These are phyloP conservation scores for Poeciliopsis retropinna DNA, from an alignment of 2,113 vertebrate genomes.

Conservation along the genomic window DNA sequence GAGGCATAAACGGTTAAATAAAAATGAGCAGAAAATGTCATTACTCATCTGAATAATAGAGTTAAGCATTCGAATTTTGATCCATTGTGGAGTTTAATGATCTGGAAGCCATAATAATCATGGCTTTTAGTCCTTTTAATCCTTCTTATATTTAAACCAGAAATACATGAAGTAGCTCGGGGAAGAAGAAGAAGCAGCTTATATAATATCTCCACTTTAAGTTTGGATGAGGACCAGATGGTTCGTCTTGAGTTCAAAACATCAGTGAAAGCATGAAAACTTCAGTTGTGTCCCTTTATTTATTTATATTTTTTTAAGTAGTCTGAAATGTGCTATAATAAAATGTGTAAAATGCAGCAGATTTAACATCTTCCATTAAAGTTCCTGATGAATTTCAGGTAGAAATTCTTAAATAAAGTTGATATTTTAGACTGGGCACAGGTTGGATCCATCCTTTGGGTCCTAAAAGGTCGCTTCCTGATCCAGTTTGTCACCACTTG, in stretches of 20 bases:
- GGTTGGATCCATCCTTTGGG: not conserved
- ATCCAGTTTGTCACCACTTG: not conserved
- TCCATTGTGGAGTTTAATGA: too few relatives aligned
- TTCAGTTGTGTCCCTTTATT: not conserved
- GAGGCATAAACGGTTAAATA: too few relatives aligned
- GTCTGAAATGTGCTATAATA: not conserved
- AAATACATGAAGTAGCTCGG: not conserved
- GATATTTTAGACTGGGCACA: not conserved
- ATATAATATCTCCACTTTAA: not conserved
- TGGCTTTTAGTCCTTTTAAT: not conserved
- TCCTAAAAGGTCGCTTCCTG: too few relatives aligned
- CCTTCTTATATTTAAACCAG: not conserved
- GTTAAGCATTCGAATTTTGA: too few relatives aligned
- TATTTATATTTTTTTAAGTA: not conserved
- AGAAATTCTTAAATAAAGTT: not conserved
- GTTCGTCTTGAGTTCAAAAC: not conserved
- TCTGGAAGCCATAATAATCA: too few relatives aligned
- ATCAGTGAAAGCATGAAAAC: not conserved
- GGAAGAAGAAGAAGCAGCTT: not conserved
- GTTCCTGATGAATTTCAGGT: too few relatives aligned
- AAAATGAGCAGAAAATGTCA: too few relatives aligned
- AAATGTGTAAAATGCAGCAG: not conserved
- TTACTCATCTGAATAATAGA: too few relatives aligned
- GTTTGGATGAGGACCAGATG: not conserved
- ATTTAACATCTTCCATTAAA: not conserved